Conservation (phyloP, 2,113 vertebrate genomes). For the Sapayoa aenigma region DNA sequence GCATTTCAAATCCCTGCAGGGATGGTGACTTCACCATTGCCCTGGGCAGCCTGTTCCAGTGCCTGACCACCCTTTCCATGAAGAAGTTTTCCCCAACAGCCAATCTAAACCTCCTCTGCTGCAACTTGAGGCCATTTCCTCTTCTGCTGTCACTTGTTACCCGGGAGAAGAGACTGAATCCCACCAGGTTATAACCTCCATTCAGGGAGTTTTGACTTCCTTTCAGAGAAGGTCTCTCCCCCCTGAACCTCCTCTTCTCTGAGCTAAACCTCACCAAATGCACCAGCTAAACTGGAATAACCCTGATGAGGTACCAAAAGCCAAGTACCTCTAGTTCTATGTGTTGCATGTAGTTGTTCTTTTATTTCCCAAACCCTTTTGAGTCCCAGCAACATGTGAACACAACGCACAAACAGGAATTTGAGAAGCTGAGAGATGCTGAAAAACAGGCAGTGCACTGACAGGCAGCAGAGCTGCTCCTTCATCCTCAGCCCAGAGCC, state of each 20-base stretch:
- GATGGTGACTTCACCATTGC: not conserved
- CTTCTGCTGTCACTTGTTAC: not conserved
- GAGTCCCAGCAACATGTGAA: not conserved
- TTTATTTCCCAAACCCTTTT: not conserved
- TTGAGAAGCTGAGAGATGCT: not conserved
- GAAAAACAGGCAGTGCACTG: not conserved
- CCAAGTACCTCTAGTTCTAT: not conserved
- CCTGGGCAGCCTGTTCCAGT: not conserved
- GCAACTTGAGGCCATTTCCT: not conserved
- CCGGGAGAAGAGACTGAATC: not conserved
- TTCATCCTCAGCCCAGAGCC: not conserved
- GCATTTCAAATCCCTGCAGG: not conserved
- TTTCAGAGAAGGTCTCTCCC: not conserved
- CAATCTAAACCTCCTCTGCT: not conserved
- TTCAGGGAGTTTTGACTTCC: not conserved
- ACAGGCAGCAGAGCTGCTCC: not conserved
- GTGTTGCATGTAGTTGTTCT: no score
- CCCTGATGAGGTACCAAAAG: not conserved
- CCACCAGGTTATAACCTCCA: not conserved
- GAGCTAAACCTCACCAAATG: not conserved
- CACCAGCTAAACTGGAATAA: accelerated
- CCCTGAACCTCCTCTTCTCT: not conserved
- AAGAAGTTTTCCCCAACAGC: not conserved
- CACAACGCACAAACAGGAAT: not conserved
- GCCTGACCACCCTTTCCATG: not conserved